Evolutionary conservation across 1,140 invertebrate genomes (phyloP).

Genomic region (Heterodera carotae): DNA sequence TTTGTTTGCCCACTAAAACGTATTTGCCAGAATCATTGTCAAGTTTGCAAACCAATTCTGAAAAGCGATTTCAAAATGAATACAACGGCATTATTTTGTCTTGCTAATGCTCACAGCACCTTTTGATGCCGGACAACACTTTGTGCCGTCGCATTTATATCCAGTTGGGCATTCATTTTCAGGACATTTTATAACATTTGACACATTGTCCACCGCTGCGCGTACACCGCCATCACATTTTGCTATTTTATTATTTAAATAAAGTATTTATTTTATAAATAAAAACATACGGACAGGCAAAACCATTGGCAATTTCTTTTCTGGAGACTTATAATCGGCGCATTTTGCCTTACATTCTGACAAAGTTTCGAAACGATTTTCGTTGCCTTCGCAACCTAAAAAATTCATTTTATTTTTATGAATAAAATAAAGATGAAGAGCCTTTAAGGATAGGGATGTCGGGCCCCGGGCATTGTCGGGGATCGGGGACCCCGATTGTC

Average conservation of each 20-base stretch:
- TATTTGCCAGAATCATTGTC: constrained; percentile 64
- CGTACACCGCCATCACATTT: constrained; percentile 58
- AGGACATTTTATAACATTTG: constrained; percentile 41
- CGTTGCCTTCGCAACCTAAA: constrained; percentile 53
- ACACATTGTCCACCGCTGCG: constrained; percentile 52
- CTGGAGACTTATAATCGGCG: constrained; percentile 29
- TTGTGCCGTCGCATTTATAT: constrained; percentile 51
- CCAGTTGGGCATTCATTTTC: constrained; percentile 49
- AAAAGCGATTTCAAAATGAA: too few species aligned
- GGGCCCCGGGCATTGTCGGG: too few species aligned
- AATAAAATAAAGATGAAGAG: too few species aligned
- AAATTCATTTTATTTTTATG: not conserved
- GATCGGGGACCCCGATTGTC: too few species aligned
- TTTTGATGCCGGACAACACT: constrained; percentile 59
- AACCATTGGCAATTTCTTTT: constrained; percentile 37
- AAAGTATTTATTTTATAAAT: not conserved
- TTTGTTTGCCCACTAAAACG: constrained; percentile 49
- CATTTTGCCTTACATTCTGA: constrained; percentile 44
- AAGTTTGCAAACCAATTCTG: constrained; percentile 55
- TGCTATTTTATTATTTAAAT: constrained; percentile 38
- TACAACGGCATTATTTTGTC: too few species aligned
- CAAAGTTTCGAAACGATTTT: constrained; percentile 48
- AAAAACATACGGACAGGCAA: constrained; percentile 49
- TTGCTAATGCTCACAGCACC: constrained; percentile 37
- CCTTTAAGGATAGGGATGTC: too few species aligned